A percentile compares a stretch with the other conserved stretches of the same genome.
phyloP scores from a whole-genome alignment of 2,888 invertebrate species.

The Stenchaetothrips biformis region DNA sequence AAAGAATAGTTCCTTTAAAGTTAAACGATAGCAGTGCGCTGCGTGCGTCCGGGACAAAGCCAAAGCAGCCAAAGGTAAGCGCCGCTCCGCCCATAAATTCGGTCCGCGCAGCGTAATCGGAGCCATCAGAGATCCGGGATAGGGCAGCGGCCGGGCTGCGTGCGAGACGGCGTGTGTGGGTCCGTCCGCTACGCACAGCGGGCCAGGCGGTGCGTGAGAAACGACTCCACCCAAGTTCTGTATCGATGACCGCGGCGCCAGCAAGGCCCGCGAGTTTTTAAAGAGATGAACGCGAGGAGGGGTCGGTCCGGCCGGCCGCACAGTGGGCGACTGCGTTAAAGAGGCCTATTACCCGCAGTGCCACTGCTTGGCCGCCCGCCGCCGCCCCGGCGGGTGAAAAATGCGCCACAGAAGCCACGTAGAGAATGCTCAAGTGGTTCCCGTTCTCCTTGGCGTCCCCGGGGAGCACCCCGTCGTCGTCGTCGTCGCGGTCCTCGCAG shows the following conservation, averaged over 20 bases:
- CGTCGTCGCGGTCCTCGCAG: background rate
- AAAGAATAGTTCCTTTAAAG: background rate
- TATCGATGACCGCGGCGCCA: no score
- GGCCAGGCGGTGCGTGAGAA: no score
- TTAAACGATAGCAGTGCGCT: background rate
- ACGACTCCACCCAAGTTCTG: no score
- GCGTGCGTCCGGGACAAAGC: background rate
- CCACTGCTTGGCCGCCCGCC: background rate
- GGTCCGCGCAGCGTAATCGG: background rate
- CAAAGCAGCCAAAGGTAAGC: background rate
- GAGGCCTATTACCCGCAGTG: constrained; percentile 12
- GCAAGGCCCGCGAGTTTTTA: no score
- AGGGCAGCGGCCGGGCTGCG: background rate
- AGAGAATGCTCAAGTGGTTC: background rate
- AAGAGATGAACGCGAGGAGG: no score
- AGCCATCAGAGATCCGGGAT: constrained; percentile 1
- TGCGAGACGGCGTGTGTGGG: background rate
- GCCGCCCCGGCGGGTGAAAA: constrained; percentile 1
- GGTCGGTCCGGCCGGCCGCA: background rate
- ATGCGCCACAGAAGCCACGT: background rate
- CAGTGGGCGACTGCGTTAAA: background rate
- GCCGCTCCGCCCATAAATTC: background rate
- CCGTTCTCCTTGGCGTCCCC: background rate
- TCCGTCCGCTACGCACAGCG: background rate
- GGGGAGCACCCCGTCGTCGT: background rate